Percentiles rank a stretch among this genome's conserved stretches.
Evolutionary conservation across 2,797 vertebrate genomes (phyloP).

Genomic region (Potorous gilbertii): DNA sequence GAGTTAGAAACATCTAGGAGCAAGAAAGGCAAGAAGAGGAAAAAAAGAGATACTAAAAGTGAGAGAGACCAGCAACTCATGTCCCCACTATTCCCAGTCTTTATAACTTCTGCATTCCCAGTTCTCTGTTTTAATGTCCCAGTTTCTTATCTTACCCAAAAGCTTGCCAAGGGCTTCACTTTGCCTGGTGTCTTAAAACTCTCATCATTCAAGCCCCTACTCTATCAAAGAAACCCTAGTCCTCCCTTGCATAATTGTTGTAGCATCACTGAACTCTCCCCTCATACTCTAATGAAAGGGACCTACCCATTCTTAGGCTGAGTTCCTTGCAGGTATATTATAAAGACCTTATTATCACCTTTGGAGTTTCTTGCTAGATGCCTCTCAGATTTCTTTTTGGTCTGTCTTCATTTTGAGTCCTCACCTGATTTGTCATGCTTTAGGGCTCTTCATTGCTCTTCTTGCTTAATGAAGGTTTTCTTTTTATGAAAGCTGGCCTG

Average conservation of each 20-base stretch:
- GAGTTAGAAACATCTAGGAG: neutral
- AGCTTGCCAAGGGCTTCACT: neutral
- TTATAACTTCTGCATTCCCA: neutral
- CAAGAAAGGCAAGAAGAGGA: neutral
- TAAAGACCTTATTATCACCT: neutral
- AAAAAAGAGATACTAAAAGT: neutral
- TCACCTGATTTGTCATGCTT: neutral
- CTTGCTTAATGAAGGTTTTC: neutral
- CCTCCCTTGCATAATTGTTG: neutral
- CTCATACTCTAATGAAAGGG: neutral
- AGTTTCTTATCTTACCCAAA: neutral
- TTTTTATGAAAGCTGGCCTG: neutral
- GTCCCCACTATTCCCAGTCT: neutral
- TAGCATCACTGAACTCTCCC: neutral
- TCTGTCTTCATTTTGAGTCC: neutral
- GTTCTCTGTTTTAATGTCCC: neutral
- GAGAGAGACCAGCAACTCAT: neutral
- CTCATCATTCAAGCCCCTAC: neutral
- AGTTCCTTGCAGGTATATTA: neutral
- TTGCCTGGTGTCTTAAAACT: neutral
- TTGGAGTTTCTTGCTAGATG: neutral
- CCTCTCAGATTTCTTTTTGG: neutral
- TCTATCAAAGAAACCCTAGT: neutral
- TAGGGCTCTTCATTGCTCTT: neutral
- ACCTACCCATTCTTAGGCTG: neutral